Conservation (phyloP, 2,113 vertebrate species). For the Microtus ochrogaster region DNA sequence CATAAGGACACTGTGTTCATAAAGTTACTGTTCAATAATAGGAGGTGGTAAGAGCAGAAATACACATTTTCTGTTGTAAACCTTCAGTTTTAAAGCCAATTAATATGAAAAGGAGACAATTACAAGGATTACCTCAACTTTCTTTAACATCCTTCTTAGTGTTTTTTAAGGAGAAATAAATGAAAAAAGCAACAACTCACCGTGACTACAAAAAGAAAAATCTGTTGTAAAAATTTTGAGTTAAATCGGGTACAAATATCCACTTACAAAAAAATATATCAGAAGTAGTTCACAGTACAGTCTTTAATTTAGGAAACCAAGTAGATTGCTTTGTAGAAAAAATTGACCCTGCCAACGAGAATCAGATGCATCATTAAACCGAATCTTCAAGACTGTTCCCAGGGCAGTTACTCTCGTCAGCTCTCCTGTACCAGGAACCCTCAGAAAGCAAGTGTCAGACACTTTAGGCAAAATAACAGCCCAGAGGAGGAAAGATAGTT, state of each 20-base stretch:
- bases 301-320: constrained; percentile 21
- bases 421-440: not conserved
- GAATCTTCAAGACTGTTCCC: not conserved
- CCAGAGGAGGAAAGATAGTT: not conserved
- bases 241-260: not conserved
- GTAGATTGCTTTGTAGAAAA: constrained; percentile 13
- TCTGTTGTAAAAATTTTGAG: not conserved
- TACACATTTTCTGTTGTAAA: not conserved
- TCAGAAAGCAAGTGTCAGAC: not conserved
- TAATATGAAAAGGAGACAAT: not conserved
- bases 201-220: not conserved
- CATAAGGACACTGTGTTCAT: too few relatives aligned
- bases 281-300: not conserved
- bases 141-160: not conserved
- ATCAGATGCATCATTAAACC: not conserved
- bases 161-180: not conserved
- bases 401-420: not conserved
- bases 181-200: not conserved
- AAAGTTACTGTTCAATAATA: not conserved
- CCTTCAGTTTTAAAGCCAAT: not conserved
- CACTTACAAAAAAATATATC: not conserved
- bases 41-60: not conserved
- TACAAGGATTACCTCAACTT: not conserved
- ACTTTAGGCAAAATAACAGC: not conserved
- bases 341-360: not conserved